These are phyloP conservation scores for Acridotheres tristis DNA, from an alignment of 2,797 vertebrate genomes.

Conservation along the genomic window DNA sequence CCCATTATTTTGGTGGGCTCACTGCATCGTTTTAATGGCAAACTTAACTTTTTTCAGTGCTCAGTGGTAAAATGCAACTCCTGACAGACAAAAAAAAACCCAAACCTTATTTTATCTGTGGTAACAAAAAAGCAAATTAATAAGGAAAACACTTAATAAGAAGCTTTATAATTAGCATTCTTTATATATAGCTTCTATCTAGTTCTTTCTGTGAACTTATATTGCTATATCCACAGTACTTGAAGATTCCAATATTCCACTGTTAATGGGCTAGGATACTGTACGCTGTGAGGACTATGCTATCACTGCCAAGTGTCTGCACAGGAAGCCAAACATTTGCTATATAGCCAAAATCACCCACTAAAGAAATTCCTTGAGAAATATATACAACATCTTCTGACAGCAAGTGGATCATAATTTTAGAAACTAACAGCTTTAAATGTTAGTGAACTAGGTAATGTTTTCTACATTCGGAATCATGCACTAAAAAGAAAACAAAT, in stretches of 20 bases:
- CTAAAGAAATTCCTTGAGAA: conserved; percentile 45
- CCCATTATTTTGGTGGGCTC: background rate
- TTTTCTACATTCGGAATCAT: background rate
- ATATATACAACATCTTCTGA: conserved; percentile 11
- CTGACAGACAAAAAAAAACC: background rate
- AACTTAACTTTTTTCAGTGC: background rate
- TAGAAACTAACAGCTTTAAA: conserved; percentile 48
- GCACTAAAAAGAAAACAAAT: background rate
- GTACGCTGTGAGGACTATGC: background rate
- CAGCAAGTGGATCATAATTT: conserved; percentile 24
- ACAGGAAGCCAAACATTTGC: conserved; percentile 33
- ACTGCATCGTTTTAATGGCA: background rate
- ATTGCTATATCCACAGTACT: background rate
- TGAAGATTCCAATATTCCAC: background rate
- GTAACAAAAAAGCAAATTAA: background rate
- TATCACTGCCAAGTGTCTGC: background rate
- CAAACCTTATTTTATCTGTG: background rate
- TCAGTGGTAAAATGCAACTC: background rate
- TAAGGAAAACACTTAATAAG: background rate
- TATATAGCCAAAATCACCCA: conserved; percentile 13
- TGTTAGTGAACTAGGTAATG: conserved; percentile 34
- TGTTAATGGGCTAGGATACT: background rate
- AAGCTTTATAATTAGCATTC: background rate
- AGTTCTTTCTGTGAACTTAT: background rate
- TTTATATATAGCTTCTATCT: background rate